These are phyloP conservation scores for Leptinotarsa rubiginosa DNA, from an alignment of 2,888 invertebrate species.

Conservation along the genomic window DNA sequence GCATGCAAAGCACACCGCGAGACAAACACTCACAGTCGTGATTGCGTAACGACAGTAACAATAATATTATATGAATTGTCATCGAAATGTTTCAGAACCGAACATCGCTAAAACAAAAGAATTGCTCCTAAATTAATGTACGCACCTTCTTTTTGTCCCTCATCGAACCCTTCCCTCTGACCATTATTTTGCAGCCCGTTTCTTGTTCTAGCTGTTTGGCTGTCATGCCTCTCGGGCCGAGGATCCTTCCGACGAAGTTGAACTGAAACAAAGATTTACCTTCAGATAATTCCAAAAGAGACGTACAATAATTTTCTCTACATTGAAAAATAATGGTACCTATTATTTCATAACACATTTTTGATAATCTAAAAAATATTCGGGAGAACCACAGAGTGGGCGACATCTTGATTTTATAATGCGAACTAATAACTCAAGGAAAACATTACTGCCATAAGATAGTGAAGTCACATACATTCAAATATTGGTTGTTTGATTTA, in stretches of 20 bases:
- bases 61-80: constrained; percentile 14
- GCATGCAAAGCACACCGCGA: constrained; percentile 20
- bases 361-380: too few species aligned
- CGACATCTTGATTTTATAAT: too few species aligned
- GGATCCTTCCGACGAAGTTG: constrained; percentile 99
- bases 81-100: constrained; percentile 5
- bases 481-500: too few species aligned
- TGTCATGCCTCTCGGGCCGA: constrained; percentile 99
- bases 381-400: too few species aligned
- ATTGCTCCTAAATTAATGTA: constrained; percentile 43
- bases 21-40: neutral
- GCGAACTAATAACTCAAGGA: too few species aligned
- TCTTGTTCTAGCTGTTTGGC: constrained; percentile 99
- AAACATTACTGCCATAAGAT: too few species aligned
- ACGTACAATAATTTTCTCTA: too few species aligned
- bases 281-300: too few species aligned
- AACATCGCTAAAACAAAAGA: constrained; percentile 40
- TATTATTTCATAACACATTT: too few species aligned
- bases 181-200: constrained; percentile 99
- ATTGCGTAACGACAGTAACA: constrained; percentile 20
- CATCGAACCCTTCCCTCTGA: constrained; percentile 99
- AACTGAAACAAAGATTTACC: constrained; percentile 80
- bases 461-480: too few species aligned
- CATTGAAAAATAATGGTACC: too few species aligned
- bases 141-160: constrained; percentile 99